Conservation (phyloP, 2,113 vertebrate genomes). For the Strigops habroptila region DNA sequence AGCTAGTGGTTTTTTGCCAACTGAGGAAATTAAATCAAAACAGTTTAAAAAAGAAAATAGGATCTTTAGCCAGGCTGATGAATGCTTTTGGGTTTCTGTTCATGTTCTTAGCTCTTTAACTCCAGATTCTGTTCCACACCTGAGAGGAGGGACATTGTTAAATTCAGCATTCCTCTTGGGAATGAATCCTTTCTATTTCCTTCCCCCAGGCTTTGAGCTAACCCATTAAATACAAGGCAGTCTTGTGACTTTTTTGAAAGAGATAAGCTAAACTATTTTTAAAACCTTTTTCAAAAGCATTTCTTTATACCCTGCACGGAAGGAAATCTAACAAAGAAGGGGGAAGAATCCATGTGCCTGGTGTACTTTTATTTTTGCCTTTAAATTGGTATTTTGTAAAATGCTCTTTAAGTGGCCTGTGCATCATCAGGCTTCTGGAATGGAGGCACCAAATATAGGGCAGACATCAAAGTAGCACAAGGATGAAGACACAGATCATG, state of each 20-base stretch:
- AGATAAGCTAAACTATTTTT: neutral
- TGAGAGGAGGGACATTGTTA: neutral
- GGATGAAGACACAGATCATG: rapidly evolving
- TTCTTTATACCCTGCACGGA: neutral
- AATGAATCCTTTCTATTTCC: neutral
- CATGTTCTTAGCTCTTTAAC: neutral
- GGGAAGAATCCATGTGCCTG: neutral
- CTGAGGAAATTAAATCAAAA: neutral
- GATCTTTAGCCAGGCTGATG: neutral
- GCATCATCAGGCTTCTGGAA: neutral
- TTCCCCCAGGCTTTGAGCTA: neutral
- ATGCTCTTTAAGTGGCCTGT: neutral
- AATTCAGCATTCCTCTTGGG: neutral
- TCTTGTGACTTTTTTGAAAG: neutral
- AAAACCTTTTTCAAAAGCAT: neutral
- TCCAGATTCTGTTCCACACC: neutral
- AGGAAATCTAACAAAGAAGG: neutral
- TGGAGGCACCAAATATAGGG: neutral
- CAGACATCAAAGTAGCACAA: neutral
- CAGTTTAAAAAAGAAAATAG: neutral
- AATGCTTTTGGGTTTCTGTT: neutral
- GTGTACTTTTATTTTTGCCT: neutral
- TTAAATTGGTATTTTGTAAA: neutral
- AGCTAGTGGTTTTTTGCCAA: neutral
- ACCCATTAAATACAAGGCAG: neutral